Evolutionary conservation across 2,113 vertebrate genomes (phyloP).

Genomic region (Ceratotherium simum): DNA sequence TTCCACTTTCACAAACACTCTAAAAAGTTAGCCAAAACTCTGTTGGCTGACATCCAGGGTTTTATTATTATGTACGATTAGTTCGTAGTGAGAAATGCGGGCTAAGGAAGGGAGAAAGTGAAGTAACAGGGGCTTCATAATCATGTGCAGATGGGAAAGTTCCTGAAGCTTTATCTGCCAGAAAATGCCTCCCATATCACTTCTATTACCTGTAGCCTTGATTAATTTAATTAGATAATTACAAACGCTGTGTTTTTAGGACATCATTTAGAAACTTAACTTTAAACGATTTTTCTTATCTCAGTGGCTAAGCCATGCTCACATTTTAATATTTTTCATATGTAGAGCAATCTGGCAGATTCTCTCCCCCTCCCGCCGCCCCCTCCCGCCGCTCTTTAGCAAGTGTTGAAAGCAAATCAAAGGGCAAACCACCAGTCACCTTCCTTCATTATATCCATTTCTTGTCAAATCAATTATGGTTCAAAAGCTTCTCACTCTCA

Average conservation of each 20-base stretch:
- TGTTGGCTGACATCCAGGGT: constrained; percentile 82
- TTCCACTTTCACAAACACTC: constrained; percentile 84
- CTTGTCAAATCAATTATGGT: neutral
- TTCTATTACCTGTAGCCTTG: constrained; percentile 83
- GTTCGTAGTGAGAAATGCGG: constrained; percentile 85
- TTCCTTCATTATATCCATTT: neutral
- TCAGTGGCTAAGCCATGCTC: constrained; percentile 4
- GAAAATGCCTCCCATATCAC: constrained; percentile 75
- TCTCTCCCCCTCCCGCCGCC: neutral
- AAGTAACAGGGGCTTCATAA: constrained; percentile 78
- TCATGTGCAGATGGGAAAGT: constrained; percentile 84
- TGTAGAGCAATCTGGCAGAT: neutral
- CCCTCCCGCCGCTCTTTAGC: neutral
- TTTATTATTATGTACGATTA: constrained; percentile 86
- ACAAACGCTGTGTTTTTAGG: constrained; percentile 75
- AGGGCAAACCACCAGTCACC: neutral
- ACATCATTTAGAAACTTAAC: constrained; percentile 67
- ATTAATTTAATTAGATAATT: constrained; percentile 75
- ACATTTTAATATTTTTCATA: constrained; percentile 54
- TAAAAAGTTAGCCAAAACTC: constrained; percentile 82
- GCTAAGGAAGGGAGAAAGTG: constrained; percentile 55
- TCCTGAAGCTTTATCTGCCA: constrained; percentile 71
- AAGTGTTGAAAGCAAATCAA: neutral
- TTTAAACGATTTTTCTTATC: constrained; percentile 63
- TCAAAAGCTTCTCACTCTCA: constrained; percentile 22